Percentiles rank a stretch among this genome's conserved stretches.
phyloP scores from a whole-genome alignment of 2,888 invertebrate genomes.

The Busseola fusca region DNA sequence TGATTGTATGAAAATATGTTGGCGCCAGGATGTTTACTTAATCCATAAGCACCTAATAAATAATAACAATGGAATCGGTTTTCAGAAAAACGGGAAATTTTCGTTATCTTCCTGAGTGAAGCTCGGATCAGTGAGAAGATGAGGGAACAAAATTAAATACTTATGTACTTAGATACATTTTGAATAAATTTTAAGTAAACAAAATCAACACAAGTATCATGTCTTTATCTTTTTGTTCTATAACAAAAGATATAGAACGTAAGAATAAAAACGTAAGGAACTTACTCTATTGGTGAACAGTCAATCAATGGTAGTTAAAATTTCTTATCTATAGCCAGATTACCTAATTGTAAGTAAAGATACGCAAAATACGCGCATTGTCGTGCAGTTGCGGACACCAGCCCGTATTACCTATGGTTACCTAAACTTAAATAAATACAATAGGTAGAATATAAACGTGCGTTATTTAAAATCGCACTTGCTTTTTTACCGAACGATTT shows the following conservation, averaged over 20 bases:
- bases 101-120: constrained; percentile 1
- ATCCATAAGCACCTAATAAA: constrained; percentile 16
- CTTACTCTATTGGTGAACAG: background rate
- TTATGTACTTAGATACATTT: background rate
- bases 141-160: background rate
- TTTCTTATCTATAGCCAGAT: background rate
- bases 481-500: background rate
- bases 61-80: constrained; percentile 28
- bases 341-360: background rate
- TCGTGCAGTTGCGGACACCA: no score
- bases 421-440: background rate
- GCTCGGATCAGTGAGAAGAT: background rate
- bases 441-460: background rate
- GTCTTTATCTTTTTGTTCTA: no score
- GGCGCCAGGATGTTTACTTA: constrained; percentile 54
- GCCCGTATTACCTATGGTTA: background rate
- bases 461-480: background rate
- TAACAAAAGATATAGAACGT: background rate
- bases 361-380: no score
- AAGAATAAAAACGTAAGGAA: background rate
- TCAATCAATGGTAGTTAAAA: background rate
- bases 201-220: no score
- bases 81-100: constrained; percentile 32
- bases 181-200: background rate
- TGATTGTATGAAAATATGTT: constrained; percentile 41